A percentile compares a stretch with the other conserved stretches of the same genome.
These are phyloP conservation scores for Hypanus sabinus DNA, from an alignment of 2,113 vertebrate genomes.

Conservation along the genomic window DNA sequence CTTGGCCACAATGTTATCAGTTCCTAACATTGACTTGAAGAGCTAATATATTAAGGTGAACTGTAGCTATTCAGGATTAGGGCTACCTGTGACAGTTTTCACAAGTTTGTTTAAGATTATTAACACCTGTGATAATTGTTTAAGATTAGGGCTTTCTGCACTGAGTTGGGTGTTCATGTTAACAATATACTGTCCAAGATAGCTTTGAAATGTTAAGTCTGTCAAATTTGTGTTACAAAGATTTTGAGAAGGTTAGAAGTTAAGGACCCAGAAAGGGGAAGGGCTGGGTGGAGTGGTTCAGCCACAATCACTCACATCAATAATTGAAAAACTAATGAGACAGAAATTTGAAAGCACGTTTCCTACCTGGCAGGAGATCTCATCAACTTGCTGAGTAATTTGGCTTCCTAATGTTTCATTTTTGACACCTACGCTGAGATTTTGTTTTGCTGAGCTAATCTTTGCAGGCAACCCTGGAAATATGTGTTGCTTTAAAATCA, in stretches of 20 bases:
- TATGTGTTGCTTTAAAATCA: background rate
- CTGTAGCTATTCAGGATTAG: background rate
- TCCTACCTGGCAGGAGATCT: constrained; percentile 22
- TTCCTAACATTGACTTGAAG: no score
- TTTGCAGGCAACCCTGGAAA: background rate
- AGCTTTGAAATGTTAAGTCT: background rate
- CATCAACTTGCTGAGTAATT: constrained; percentile 17
- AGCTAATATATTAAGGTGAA: background rate
- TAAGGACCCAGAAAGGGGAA: background rate
- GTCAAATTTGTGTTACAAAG: background rate
- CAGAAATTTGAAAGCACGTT: background rate
- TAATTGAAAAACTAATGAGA: background rate
- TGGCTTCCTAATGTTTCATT: constrained; percentile 15
- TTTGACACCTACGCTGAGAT: background rate
- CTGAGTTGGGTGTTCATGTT: background rate
- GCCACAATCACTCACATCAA: background rate
- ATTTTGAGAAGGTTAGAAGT: background rate
- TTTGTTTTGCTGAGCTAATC: background rate
- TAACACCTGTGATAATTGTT: background rate
- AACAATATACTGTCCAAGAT: background rate
- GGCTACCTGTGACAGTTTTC: no score
- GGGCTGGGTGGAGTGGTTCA: background rate
- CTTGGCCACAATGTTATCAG: no score
- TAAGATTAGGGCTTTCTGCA: background rate
- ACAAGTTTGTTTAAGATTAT: background rate